These are phyloP conservation scores for Fringilla coelebs DNA, from an alignment of 2,797 vertebrate species.

Conservation along the genomic window DNA sequence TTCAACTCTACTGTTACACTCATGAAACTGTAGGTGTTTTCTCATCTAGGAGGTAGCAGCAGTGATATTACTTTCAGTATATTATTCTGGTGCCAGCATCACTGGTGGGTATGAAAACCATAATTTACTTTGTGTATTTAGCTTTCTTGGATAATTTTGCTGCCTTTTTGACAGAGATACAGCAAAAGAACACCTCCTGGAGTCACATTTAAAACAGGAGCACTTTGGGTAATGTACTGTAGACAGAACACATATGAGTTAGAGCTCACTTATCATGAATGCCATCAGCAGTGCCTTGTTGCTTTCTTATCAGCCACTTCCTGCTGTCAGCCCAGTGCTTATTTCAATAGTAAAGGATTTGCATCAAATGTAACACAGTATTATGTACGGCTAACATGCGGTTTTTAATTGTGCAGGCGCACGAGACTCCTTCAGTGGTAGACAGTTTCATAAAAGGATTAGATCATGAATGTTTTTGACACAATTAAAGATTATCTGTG, in stretches of 20 bases:
- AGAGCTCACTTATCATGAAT: slow-evolving; percentile 76
- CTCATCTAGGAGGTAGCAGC: neutral
- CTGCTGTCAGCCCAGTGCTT: slow-evolving; percentile 80
- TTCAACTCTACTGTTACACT: slow-evolving; percentile 12
- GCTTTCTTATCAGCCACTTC: slow-evolving; percentile 80
- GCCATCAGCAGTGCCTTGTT: slow-evolving; percentile 84
- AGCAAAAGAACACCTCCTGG: slow-evolving; percentile 55
- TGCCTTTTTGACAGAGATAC: slow-evolving; percentile 50
- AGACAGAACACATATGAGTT: slow-evolving; percentile 72
- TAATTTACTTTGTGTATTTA: slow-evolving; percentile 54
- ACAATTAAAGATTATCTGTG: slow-evolving; percentile 77
- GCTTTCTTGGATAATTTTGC: slow-evolving; percentile 59
- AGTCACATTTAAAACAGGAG: slow-evolving; percentile 56
- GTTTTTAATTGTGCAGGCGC: slow-evolving; percentile 85
- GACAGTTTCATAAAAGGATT: slow-evolving; percentile 83
- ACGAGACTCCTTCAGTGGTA: slow-evolving; percentile 81
- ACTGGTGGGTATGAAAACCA: slow-evolving; percentile 48
- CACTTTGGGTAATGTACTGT: slow-evolving; percentile 65
- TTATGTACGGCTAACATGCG: slow-evolving; percentile 73
- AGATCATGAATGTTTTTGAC: slow-evolving; percentile 80
- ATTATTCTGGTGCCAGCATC: slow-evolving; percentile 43
- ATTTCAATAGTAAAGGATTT: slow-evolving; percentile 84
- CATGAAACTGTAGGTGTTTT: slow-evolving; percentile 46
- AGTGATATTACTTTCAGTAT: slow-evolving; percentile 1
- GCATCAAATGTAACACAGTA: slow-evolving; percentile 78